These are phyloP conservation scores for Pentamera pediparva DNA, from an alignment of 53 echinoderm and acorn worm species.

Conservation along the genomic window DNA sequence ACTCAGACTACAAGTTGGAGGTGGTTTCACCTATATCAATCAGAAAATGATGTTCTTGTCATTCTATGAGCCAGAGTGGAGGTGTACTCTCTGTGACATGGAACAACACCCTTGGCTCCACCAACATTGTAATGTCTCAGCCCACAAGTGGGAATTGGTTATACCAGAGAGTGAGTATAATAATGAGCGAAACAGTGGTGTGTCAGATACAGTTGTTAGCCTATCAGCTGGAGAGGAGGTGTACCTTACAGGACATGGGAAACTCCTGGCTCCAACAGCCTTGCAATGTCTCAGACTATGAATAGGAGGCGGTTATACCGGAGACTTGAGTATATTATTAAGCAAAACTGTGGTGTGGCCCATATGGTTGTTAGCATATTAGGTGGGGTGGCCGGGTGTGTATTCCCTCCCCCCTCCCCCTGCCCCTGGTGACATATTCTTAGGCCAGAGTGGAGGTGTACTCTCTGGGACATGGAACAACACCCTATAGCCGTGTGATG, in stretches of 20 bases:
- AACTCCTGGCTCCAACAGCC: slow-evolving; percentile 72
- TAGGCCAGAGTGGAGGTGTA: slow-evolving; percentile 83
- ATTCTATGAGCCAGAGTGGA: no score
- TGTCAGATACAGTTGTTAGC: no score
- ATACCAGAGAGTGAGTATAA: slow-evolving; percentile 81
- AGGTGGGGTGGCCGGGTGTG: no score
- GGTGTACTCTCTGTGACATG: slow-evolving; percentile 67
- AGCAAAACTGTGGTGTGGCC: no score
- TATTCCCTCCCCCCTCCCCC: no score
- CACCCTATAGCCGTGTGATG: slow-evolving; percentile 62
- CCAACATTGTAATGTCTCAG: slow-evolving; percentile 58
- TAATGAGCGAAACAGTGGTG: no score
- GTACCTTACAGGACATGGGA: slow-evolving; percentile 64
- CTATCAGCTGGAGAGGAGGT: slow-evolving; percentile 76
- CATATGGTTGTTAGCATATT: no score
- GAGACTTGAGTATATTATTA: slow-evolving; percentile 77
- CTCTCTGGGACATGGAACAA: slow-evolving; percentile 56
- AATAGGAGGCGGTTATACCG: slow-evolving; percentile 83
- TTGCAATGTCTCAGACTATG: slow-evolving; percentile 67
- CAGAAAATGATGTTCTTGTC: no score
- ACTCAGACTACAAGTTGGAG: slow-evolving; percentile 74
- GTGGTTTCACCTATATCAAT: neutral
- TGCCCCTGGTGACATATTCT: no score
- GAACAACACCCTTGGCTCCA: slow-evolving; percentile 69
- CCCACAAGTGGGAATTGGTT: slow-evolving; percentile 83